phyloP scores from a whole-genome alignment of 2,113 vertebrate genomes.

The Eurystomus gularis region DNA sequence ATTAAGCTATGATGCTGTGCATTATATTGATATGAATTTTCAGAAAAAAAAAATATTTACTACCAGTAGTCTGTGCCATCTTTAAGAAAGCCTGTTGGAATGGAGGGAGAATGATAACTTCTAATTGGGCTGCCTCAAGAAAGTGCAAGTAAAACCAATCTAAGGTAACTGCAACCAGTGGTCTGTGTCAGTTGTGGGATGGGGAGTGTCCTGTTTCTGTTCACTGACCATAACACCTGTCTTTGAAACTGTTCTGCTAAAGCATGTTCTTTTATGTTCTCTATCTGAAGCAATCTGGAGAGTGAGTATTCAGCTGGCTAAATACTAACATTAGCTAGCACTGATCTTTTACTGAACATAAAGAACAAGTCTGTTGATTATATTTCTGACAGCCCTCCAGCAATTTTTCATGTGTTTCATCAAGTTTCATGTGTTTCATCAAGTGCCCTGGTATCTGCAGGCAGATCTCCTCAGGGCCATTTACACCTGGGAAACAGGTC shows the following conservation, averaged over 20 bases:
- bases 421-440: background rate
- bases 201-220: background rate
- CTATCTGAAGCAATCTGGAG: background rate
- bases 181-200: background rate
- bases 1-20: conserved; percentile 52
- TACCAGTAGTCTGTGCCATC: background rate
- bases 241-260: background rate
- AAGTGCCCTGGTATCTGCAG: background rate
- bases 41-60: conserved; percentile 8
- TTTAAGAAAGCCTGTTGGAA: background rate
- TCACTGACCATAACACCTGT: background rate
- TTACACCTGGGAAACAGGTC: background rate
- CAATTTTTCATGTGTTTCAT: background rate
- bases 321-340: background rate
- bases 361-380: background rate
- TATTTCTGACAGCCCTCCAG: background rate
- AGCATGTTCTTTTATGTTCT: background rate
- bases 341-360: background rate
- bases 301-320: background rate
- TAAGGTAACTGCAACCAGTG: background rate
- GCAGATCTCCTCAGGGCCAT: background rate
- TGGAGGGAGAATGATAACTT: background rate
- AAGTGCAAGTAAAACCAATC: background rate
- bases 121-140: background rate
- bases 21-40: background rate